Conservation (phyloP, 2,113 vertebrate genomes). For the Scophthalmus maximus region DNA sequence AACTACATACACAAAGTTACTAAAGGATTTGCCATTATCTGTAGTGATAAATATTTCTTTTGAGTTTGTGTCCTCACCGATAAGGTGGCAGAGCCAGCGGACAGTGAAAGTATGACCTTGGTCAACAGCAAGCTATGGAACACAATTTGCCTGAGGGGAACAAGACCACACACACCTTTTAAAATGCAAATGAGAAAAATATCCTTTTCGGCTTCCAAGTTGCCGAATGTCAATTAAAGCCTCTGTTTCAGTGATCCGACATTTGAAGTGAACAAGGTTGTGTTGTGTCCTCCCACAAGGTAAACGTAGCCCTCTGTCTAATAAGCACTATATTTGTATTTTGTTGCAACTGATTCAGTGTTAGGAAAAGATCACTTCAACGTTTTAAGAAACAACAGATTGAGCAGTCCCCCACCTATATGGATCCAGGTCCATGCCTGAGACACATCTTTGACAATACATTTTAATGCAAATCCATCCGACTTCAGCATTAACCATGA, state of each 20-base stretch:
- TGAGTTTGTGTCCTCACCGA: conserved; percentile 26
- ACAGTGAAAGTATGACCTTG: conserved; percentile 56
- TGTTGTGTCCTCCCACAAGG: conserved; percentile 17
- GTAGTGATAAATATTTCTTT: background rate
- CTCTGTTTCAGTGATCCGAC: conserved; percentile 35
- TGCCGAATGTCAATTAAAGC: conserved; percentile 48
- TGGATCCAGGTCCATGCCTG: too few species aligned
- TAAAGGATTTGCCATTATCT: too few species aligned
- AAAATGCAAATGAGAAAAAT: conserved; percentile 64
- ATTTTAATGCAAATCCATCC: too few species aligned
- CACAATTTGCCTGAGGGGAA: conserved; percentile 48
- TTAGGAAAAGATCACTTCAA: too few species aligned
- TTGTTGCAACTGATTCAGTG: background rate
- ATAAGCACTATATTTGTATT: conserved; percentile 22
- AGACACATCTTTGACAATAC: too few species aligned
- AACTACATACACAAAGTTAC: too few species aligned
- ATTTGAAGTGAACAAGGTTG: conserved; percentile 27
- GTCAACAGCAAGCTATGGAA: conserved; percentile 60
- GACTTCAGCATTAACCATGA: too few species aligned
- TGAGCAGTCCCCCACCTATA: too few species aligned
- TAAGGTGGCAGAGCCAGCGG: conserved; percentile 20
- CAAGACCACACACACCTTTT: conserved; percentile 35
- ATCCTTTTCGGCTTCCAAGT: conserved; percentile 37
- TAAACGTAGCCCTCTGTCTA: background rate
- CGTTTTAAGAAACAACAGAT: too few species aligned